Evolutionary conservation across 2,888 invertebrate genomes (phyloP).

Genomic region (Parnassius orleans): DNA sequence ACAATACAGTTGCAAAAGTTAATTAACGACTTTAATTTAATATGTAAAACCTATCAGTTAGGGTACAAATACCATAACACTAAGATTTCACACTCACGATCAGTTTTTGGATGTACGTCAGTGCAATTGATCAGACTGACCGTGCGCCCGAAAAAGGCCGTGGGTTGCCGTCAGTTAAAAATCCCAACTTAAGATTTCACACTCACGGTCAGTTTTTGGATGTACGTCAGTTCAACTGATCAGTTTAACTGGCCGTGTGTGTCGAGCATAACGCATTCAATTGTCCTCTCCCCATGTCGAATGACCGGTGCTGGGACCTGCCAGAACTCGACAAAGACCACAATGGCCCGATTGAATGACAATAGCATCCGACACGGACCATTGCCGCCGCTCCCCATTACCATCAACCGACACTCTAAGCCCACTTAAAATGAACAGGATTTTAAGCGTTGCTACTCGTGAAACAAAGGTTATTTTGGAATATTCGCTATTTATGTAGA

Average conservation of each 20-base stretch:
- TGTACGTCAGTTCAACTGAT: no score
- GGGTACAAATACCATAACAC: slow-evolving; percentile 8
- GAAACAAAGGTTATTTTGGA: slow-evolving; percentile 12
- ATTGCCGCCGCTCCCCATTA: slow-evolving; percentile 45
- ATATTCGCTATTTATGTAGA: not conserved
- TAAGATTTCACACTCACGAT: slow-evolving; percentile 10
- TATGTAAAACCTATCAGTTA: not conserved
- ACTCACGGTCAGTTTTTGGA: no score
- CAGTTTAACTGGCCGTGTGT: no score
- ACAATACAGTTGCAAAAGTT: not conserved
- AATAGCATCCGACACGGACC: slow-evolving; percentile 63
- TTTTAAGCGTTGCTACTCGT: slow-evolving; percentile 18
- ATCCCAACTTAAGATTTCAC: no score
- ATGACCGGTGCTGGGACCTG: slow-evolving; percentile 40
- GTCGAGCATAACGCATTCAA: slow-evolving; percentile 34
- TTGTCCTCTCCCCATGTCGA: slow-evolving; percentile 51
- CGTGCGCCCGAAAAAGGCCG: no score
- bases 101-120: no score
- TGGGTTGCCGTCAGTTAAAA: no score
- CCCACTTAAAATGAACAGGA: not conserved
- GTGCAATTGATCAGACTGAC: no score
- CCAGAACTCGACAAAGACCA: slow-evolving; percentile 59
- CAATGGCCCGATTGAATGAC: slow-evolving; percentile 71
- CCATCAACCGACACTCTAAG: slow-evolving; percentile 25
- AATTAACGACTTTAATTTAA: not conserved